A percentile compares a stretch with the other conserved stretches of the same genome.
Conservation (phyloP, 2,797 vertebrate species). For the Sandelia bainsii region DNA sequence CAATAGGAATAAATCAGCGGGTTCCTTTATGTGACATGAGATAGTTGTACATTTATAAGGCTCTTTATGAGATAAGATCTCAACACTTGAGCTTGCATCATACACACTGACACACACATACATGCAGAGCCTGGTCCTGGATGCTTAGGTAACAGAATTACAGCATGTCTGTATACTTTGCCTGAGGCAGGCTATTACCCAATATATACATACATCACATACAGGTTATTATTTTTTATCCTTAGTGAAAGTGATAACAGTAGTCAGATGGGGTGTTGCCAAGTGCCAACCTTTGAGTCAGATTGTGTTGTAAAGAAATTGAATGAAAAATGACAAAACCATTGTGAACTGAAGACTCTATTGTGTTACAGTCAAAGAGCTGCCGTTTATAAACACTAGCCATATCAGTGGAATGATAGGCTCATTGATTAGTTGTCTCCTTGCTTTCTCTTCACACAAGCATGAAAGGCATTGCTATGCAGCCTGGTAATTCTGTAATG, state of each 20-base stretch:
- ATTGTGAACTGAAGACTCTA: slow-evolving; percentile 7
- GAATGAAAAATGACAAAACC: slow-evolving; percentile 12
- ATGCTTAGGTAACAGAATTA: slow-evolving; percentile 50
- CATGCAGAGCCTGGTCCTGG: slow-evolving; percentile 30
- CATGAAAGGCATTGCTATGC: slow-evolving; percentile 82
- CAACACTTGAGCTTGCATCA: slow-evolving; percentile 81
- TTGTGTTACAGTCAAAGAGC: slow-evolving; percentile 24
- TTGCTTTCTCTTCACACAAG: slow-evolving; percentile 76
- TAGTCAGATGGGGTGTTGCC: slow-evolving; percentile 12
- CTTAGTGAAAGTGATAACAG: slow-evolving; percentile 34
- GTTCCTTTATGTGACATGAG: slow-evolving; percentile 83
- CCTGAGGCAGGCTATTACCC: slow-evolving; percentile 48
- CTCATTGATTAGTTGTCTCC: slow-evolving; percentile 70
- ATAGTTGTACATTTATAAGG: slow-evolving; percentile 86
- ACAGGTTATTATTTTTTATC: slow-evolving; percentile 40
- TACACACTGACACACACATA: slow-evolving; percentile 65
- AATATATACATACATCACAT: slow-evolving; percentile 32
- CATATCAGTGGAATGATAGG: slow-evolving; percentile 42
- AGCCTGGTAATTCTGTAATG: slow-evolving; percentile 81
- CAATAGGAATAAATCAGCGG: slow-evolving; percentile 86
- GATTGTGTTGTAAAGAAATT: slow-evolving; percentile 28
- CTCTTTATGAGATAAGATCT: slow-evolving; percentile 86
- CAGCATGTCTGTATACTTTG: slow-evolving; percentile 36
- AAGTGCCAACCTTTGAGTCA: slow-evolving; percentile 41
- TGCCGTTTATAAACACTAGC: slow-evolving; percentile 29